Percentiles rank a stretch among this genome's conserved stretches.
Conservation (phyloP, 2,888 invertebrate species). For the Bedellia somnulentella region DNA sequence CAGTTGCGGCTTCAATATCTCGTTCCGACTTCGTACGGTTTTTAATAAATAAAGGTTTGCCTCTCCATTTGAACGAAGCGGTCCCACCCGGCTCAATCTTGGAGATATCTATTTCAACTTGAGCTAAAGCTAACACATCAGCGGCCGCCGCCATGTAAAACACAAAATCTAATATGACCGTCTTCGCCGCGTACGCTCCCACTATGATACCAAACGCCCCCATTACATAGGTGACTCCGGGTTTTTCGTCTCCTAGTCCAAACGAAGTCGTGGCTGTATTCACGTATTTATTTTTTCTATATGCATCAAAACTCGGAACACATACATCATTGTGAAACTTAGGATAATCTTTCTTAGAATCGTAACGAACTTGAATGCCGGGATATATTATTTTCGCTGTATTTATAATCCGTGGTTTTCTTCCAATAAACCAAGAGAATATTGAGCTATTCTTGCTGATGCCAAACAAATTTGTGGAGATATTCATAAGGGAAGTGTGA, state of each 20-base stretch:
- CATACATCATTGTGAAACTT: constrained; percentile 28
- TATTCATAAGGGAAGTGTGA: too few species aligned
- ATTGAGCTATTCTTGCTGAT: too few species aligned
- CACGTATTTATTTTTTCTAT: constrained; percentile 31
- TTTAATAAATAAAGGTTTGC: constrained; percentile 79
- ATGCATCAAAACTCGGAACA: constrained; percentile 33
- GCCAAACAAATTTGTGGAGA: too few species aligned
- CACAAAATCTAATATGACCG: constrained; percentile 57
- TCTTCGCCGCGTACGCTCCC: constrained; percentile 65
- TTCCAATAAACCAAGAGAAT: too few species aligned
- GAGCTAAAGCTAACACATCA: constrained; percentile 76
- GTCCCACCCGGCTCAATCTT: constrained; percentile 70
- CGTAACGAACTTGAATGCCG: too few species aligned
- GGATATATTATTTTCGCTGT: too few species aligned
- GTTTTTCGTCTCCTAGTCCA: constrained; percentile 30
- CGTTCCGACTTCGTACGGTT: constrained; percentile 71
- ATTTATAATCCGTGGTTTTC: too few species aligned
- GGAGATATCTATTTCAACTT: constrained; percentile 71
- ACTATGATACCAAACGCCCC: constrained; percentile 56
- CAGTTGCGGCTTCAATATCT: constrained; percentile 59
- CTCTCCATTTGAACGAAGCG: constrained; percentile 75
- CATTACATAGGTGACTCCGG: constrained; percentile 51
- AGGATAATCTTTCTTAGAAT: too few species aligned
- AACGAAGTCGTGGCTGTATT: constrained; percentile 30
- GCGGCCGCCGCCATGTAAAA: constrained; percentile 66